phyloP scores from a whole-genome alignment of 2,888 invertebrate genomes.

The Coelinius sp. region DNA sequence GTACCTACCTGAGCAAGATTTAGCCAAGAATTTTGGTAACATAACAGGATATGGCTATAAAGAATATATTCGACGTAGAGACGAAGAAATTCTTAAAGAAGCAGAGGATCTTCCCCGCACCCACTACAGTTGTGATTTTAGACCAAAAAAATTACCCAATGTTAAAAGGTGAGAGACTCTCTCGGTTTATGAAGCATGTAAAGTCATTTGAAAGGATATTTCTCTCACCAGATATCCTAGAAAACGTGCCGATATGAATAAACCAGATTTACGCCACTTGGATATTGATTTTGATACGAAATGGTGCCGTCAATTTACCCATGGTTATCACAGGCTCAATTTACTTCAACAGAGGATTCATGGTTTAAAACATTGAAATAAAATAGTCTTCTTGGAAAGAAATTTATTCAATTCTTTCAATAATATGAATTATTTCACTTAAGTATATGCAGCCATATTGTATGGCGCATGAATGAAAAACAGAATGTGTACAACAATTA shows the following conservation, averaged over 20 bases:
- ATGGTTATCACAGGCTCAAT: conserved; percentile 7
- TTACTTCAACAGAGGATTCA: neutral
- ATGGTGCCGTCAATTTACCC: conserved; percentile 11
- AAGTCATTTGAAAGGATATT: neutral
- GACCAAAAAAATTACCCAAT: conserved; percentile 13
- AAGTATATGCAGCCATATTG: neutral
- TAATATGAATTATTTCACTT: neutral
- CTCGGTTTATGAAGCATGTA: no score
- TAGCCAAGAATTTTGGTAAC: conserved; percentile 50
- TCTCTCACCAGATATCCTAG: conserved; percentile 31
- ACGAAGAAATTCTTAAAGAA: conserved; percentile 11
- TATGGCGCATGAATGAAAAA: neutral
- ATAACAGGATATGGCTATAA: conserved; percentile 51
- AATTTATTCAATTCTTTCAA: neutral
- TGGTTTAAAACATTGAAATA: neutral
- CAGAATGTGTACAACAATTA: neutral
- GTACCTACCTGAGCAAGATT: conserved; percentile 52
- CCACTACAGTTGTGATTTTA: conserved; percentile 37
- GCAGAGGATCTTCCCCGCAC: conserved; percentile 15
- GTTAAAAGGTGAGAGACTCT: conserved; percentile 27
- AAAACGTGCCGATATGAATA: conserved; percentile 39
- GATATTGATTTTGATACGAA: conserved; percentile 39
- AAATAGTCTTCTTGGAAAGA: neutral
- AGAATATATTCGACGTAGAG: conserved; percentile 34
- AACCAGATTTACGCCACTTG: conserved; percentile 45